Evolutionary conservation across 92 coral and sea anemone species (phyloP).

Genomic region (Epizoanthus stellaris): DNA sequence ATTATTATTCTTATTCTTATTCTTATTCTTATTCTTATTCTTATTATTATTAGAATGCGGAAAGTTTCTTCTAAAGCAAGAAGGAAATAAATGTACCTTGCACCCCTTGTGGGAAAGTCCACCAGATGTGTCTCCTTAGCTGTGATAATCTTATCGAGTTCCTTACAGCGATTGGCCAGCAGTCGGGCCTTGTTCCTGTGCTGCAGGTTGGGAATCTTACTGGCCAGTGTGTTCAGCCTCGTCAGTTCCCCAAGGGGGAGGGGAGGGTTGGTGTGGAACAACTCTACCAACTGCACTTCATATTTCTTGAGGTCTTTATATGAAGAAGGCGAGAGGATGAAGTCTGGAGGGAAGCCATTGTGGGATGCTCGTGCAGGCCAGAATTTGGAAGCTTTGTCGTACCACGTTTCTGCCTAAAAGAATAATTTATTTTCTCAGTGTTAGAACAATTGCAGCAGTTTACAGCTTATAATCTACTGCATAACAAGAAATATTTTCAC

Average conservation of each 20-base stretch:
- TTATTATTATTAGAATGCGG: background rate
- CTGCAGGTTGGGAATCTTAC: conserved; percentile 60
- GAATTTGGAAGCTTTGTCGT: conserved; percentile 73
- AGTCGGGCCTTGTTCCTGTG: conserved; percentile 77
- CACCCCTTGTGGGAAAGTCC: conserved; percentile 29
- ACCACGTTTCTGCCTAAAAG: conserved; percentile 90
- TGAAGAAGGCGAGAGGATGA: conserved; percentile 54
- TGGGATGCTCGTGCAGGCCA: conserved; percentile 62
- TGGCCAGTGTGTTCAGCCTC: conserved; percentile 66
- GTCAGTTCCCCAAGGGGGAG: conserved; percentile 76
- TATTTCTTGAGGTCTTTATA: conserved; percentile 56
- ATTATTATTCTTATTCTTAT: too few relatives aligned
- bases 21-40: too few relatives aligned
- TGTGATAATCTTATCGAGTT: conserved; percentile 76
- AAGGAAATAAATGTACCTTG: conserved; percentile 21
- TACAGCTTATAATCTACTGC: background rate
- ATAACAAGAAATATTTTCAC: too few relatives aligned
- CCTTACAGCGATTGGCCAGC: conserved; percentile 79
- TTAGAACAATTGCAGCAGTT: background rate
- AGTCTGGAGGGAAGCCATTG: conserved; percentile 27
- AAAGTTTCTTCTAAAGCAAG: too few relatives aligned
- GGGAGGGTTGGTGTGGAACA: conserved; percentile 83
- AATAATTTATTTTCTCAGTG: background rate
- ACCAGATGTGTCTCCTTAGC: conserved; percentile 74
- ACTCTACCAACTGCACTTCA: conserved; percentile 57